A percentile compares a stretch with the other conserved stretches of the same genome.
These are phyloP conservation scores for Uloborus diversus DNA, from an alignment of 1,140 invertebrate genomes.

Conservation along the genomic window DNA sequence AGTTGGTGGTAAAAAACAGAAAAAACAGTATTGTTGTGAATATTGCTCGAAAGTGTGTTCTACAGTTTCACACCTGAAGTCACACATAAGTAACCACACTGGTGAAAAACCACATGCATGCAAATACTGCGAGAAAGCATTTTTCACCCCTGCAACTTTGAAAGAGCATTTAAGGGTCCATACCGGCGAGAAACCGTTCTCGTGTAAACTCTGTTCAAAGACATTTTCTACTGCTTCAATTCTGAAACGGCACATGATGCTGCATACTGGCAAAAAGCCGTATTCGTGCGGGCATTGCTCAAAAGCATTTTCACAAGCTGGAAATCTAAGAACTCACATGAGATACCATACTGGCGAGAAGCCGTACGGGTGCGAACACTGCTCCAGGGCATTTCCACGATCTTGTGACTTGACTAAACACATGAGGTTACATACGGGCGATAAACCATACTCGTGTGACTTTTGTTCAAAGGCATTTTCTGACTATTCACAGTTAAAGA, in stretches of 20 bases:
- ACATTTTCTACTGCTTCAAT: constrained; percentile 78
- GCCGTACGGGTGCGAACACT: not conserved
- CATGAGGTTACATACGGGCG: not conserved
- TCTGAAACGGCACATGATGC: constrained; percentile 91
- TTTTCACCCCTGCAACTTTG: constrained; percentile 56
- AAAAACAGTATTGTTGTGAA: too few relatives aligned
- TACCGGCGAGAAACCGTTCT: constrained; percentile 75
- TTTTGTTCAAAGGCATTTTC: not conserved
- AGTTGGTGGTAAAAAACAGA: too few relatives aligned
- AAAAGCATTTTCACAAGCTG: not conserved
- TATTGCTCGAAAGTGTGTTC: too few relatives aligned
- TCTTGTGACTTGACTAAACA: not conserved
- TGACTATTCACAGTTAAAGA: not conserved
- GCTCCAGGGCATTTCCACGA: not conserved
- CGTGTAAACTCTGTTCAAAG: constrained; percentile 70
- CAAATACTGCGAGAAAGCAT: constrained; percentile 50
- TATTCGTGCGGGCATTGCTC: not conserved
- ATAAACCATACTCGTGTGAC: not conserved
- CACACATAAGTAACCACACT: constrained; percentile 75
- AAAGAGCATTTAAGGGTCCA: too few relatives aligned
- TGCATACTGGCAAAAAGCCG: constrained; percentile 93
- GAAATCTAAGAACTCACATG: not conserved
- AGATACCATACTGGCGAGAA: not conserved
- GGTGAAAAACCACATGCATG: constrained; percentile 65
- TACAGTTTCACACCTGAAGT: too few relatives aligned